Evolutionary conservation across 2,797 vertebrate species (phyloP).

Genomic region (Sebastes cheni): DNA sequence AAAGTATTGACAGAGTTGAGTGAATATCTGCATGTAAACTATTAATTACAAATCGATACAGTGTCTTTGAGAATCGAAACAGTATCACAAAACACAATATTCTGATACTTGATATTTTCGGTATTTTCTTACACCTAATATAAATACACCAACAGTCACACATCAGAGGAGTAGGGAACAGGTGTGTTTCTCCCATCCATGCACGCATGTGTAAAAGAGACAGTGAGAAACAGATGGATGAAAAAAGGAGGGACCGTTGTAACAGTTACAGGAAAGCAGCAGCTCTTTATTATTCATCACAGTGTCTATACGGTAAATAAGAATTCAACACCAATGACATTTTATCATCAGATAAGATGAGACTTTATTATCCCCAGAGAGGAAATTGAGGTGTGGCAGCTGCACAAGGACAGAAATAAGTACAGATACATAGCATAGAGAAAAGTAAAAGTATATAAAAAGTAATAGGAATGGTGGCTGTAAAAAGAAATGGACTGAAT

Average conservation of each 20-base stretch:
- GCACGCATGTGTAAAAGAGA: not conserved
- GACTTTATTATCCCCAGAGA: not conserved
- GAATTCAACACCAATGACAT: not conserved
- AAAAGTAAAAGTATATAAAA: not conserved
- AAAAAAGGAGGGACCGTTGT: not conserved
- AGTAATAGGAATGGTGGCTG: not conserved
- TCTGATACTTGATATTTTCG: too few relatives aligned
- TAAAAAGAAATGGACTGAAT: not conserved
- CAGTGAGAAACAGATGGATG: not conserved
- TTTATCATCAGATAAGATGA: not conserved
- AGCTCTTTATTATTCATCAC: not conserved
- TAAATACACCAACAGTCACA: not conserved
- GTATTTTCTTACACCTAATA: too few relatives aligned
- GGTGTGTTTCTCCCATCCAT: not conserved
- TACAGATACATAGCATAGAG: not conserved
- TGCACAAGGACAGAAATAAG: not conserved
- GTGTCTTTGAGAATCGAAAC: too few relatives aligned
- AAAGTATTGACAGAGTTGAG: too few relatives aligned
- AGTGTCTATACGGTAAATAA: not conserved
- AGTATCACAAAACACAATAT: too few relatives aligned
- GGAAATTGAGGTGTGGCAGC: not conserved
- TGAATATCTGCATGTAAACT: not conserved
- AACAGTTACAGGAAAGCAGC: not conserved
- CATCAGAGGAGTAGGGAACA: not conserved
- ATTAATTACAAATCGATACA: too few relatives aligned